phyloP scores from a whole-genome alignment of 1,140 invertebrate genomes.

The Drosophila nikananu region DNA sequence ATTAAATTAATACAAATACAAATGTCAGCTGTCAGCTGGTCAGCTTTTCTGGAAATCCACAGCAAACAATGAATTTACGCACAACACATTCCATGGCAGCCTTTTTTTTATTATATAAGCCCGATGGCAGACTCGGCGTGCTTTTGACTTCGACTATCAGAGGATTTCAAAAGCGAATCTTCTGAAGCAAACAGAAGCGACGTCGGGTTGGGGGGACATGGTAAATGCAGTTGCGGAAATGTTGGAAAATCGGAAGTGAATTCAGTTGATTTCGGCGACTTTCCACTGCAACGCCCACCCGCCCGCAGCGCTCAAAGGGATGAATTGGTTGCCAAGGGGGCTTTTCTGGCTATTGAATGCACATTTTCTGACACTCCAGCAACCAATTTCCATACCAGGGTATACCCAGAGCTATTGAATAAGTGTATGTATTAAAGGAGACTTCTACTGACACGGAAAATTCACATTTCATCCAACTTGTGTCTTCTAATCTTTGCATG shows the following conservation, averaged over 20 bases:
- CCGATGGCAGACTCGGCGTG: constrained; percentile 22
- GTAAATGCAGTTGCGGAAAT: constrained; percentile 47
- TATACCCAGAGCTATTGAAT: neutral
- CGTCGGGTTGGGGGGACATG: neutral
- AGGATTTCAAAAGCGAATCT: constrained; percentile 21
- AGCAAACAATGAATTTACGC: neutral
- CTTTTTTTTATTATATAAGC: constrained; percentile 3
- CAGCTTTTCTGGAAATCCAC: neutral
- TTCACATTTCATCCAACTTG: neutral
- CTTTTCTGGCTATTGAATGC: constrained; percentile 34
- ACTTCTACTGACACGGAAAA: neutral
- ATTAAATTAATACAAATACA: constrained; percentile 14
- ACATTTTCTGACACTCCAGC: constrained; percentile 20
- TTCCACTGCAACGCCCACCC: neutral
- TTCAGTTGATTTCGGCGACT: constrained; percentile 27
- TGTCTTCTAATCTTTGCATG: neutral
- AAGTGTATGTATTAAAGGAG: neutral
- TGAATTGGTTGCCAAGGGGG: constrained; percentile 6
- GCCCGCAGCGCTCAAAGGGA: constrained; percentile 10
- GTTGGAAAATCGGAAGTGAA: constrained; percentile 61
- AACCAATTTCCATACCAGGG: neutral
- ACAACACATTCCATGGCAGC: constrained; percentile 1
- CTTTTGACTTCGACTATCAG: neutral
- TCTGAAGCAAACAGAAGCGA: constrained; percentile 17
- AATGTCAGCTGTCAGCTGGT: constrained; percentile 6